Evolutionary conservation across 2,113 vertebrate genomes (phyloP), one percentile per base, ranked within the genome.

Genomic region (Acrocephalus arundinaceus): DNA sequence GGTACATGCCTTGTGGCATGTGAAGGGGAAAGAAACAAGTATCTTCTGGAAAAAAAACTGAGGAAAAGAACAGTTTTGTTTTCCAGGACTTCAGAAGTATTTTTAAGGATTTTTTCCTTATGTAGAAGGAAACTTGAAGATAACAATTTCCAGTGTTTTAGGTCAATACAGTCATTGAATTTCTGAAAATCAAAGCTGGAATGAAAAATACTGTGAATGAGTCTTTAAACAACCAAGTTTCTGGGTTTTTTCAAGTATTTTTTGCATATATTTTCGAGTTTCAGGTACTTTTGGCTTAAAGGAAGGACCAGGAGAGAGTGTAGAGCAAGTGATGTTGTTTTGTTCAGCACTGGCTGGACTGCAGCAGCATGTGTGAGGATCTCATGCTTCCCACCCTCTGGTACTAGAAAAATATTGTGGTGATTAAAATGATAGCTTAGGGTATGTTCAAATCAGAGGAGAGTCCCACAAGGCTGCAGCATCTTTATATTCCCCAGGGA

Each of bases 11-110:
- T 83, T 65, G 52, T 94, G 90, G 18, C 37, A 71, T 18, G 2
- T 49, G 83, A 93, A 87, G 51, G 46, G 15, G 59, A 90, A 85
- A 73, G 75, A 71, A 83, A 63, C 57, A 72, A 90, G 81, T 58
- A 19, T 73, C 51, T 89, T 85, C 45, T 78, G 57, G 57, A 58
- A 57, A 59, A 58, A 59, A 89, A 89, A 71, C 28, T 16, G n/a
- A 82, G 28, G 28, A 54, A 41, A 77, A 80, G 8, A 46, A 27
- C 39, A 49, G 24, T 80, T 87, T 65, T 1, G 3, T 81, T 88
- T 86, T 81, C 31, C 49, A 49, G n/a, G 52, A 58, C 27, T 90
- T 89, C 4, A 43, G 28, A 82, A 67, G 20, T 21, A 72, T 35
- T 84, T 88, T 62, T 31, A 76, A 71, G 31, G 15, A 46, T 68